These are phyloP conservation scores for Stegodyphus mimosarum DNA, from an alignment of 1,140 invertebrate species.

Conservation along the genomic window DNA sequence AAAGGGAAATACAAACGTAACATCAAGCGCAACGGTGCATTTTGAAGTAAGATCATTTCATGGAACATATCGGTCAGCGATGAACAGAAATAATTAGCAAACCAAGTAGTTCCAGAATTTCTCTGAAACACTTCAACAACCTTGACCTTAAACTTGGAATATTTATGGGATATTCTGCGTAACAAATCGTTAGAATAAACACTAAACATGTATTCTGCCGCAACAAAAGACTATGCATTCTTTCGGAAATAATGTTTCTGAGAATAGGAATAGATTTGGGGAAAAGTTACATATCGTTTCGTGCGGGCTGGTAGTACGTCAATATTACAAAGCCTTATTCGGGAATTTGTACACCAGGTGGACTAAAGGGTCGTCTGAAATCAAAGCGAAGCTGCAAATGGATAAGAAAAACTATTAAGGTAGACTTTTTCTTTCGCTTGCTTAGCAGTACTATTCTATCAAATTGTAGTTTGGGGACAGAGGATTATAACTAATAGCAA, in stretches of 20 bases:
- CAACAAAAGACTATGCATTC: conserved; percentile 4
- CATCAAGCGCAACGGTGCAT: too few relatives aligned
- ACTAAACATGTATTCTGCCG: neutral
- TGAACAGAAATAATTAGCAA: neutral
- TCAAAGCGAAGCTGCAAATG: too few relatives aligned
- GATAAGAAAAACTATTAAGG: too few relatives aligned
- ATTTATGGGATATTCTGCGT: neutral
- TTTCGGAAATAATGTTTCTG: conserved; percentile 35
- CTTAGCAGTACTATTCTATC: too few relatives aligned
- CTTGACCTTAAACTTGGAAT: conserved; percentile 39
- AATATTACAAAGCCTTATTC: too few relatives aligned
- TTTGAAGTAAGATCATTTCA: neutral
- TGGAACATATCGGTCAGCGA: conserved; percentile 6
- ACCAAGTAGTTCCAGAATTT: neutral
- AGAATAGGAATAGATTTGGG: neutral
- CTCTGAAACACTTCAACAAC: conserved; percentile 20
- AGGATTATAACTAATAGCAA: too few relatives aligned
- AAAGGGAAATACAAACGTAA: too few relatives aligned
- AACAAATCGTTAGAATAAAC: neutral
- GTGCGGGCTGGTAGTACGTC: too few relatives aligned
- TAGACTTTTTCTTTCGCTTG: too few relatives aligned
- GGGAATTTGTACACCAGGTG: too few relatives aligned
- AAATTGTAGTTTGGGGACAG: too few relatives aligned
- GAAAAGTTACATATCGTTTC: neutral
- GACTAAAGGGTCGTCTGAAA: too few relatives aligned